phyloP scores from a whole-genome alignment of 2,888 invertebrate species.

The Dryomyza anilis region DNA sequence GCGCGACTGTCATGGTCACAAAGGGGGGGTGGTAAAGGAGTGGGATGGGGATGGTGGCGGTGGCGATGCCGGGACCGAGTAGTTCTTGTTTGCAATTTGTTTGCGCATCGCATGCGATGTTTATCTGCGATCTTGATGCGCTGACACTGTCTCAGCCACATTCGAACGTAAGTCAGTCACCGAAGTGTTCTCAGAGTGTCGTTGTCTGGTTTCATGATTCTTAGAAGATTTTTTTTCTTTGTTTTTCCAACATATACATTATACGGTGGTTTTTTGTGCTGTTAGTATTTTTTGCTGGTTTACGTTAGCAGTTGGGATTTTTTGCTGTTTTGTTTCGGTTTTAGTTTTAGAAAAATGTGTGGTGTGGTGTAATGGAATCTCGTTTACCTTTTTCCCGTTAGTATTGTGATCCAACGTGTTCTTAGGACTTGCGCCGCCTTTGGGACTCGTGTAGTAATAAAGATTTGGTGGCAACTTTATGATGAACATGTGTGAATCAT shows the following conservation, averaged over 20 bases:
- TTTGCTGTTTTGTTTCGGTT: no score
- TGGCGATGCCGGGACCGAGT: not conserved
- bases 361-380: constrained; percentile 54
- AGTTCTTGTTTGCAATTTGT: constrained; percentile 37
- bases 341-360: no score
- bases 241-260: no score
- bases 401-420: constrained; percentile 46
- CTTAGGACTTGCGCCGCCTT: constrained; percentile 42
- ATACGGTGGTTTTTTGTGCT: not conserved
- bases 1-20: no score
- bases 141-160: constrained; percentile 32
- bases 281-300: no score
- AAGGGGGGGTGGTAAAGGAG: no score
- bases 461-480: constrained; percentile 85
- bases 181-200: constrained; percentile 6
- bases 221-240: no score
- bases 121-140: constrained; percentile 42
- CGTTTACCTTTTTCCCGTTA: constrained; percentile 61
- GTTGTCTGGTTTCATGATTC: constrained; percentile 12
- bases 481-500: constrained; percentile 85
- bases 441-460: constrained; percentile 76
- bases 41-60: constrained; percentile 1
- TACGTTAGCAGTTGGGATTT: no score
- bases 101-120: constrained; percentile 36
- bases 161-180: constrained; percentile 23